phyloP scores from a whole-genome alignment of 2,113 vertebrate species.

The Meriones unguiculatus region DNA sequence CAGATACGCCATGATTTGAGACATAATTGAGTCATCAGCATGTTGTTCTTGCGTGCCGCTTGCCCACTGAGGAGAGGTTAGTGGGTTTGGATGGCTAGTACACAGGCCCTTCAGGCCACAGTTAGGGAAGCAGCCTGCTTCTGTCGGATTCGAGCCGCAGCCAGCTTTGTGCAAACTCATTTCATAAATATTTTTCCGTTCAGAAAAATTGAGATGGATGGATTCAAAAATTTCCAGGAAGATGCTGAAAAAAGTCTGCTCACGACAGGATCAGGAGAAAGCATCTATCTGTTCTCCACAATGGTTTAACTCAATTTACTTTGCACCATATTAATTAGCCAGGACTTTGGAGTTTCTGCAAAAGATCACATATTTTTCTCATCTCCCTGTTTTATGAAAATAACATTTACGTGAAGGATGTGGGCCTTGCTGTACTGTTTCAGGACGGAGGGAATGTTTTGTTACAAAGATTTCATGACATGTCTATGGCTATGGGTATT shows the following conservation, averaged over 20 bases:
- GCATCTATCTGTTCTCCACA: not conserved
- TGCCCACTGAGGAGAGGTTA: not conserved
- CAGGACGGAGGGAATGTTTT: constrained; percentile 43
- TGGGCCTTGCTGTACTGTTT: not conserved
- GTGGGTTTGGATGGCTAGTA: not conserved
- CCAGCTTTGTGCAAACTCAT: constrained; percentile 58
- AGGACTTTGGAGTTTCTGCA: constrained; percentile 49
- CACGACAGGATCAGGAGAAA: not conserved
- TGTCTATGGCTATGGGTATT: constrained; percentile 55
- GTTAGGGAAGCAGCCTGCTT: constrained; percentile 74
- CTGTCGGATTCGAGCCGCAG: constrained; percentile 28
- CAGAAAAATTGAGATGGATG: constrained; percentile 50
- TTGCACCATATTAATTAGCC: not conserved
- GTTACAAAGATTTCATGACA: constrained; percentile 48
- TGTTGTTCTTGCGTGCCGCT: not conserved
- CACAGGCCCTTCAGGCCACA: constrained; percentile 64
- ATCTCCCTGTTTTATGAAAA: constrained; percentile 61
- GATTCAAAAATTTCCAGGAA: constrained; percentile 69
- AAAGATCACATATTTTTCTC: constrained; percentile 62
- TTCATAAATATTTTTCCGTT: constrained; percentile 66
- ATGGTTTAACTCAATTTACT: constrained; percentile 28
- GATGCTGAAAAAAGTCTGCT: constrained; percentile 35
- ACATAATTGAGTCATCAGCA: constrained; percentile 26
- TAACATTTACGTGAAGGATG: constrained; percentile 27
- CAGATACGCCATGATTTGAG: constrained; percentile 39